A percentile compares a stretch with the other conserved stretches of the same genome.
Conservation (phyloP, 2,797 vertebrate genomes). For the Dermochelys coriacea region DNA sequence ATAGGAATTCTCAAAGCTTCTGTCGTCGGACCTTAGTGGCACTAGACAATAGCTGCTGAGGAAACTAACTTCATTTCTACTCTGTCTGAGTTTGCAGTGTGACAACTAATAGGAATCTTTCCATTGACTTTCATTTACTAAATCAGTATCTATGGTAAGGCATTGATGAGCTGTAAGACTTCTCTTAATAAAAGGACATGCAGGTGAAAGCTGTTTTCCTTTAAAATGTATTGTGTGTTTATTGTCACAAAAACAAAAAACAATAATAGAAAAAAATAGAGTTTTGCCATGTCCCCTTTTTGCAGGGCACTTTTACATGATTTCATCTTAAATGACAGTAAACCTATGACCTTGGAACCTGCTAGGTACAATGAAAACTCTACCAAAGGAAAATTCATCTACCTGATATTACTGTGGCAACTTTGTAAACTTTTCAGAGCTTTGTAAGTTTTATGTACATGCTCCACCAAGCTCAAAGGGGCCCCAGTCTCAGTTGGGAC, state of each 20-base stretch:
- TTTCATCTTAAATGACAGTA: constrained; percentile 23
- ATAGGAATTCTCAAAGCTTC: not conserved
- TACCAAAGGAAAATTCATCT: not conserved
- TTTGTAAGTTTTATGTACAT: not conserved
- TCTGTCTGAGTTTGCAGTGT: not conserved
- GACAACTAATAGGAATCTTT: not conserved
- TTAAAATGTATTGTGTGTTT: rapidly evolving
- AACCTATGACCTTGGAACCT: not conserved
- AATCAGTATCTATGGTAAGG: not conserved
- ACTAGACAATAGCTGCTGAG: not conserved
- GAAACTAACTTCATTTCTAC: not conserved
- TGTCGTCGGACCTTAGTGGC: not conserved
- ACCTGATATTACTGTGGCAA: not conserved
- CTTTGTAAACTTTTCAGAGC: not conserved
- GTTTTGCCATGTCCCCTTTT: not conserved
- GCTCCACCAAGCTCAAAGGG: not conserved
- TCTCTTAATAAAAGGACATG: not conserved
- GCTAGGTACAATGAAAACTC: not conserved
- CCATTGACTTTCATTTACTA: not conserved
- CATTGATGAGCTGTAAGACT: rapidly evolving
- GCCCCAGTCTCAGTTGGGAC: not conserved
- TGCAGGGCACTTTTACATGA: not conserved
- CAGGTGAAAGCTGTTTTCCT: not conserved
- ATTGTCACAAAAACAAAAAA: not conserved
- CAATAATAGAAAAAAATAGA: not conserved